phyloP scores from a whole-genome alignment of 2,797 vertebrate genomes.

The Antrozous pallidus region DNA sequence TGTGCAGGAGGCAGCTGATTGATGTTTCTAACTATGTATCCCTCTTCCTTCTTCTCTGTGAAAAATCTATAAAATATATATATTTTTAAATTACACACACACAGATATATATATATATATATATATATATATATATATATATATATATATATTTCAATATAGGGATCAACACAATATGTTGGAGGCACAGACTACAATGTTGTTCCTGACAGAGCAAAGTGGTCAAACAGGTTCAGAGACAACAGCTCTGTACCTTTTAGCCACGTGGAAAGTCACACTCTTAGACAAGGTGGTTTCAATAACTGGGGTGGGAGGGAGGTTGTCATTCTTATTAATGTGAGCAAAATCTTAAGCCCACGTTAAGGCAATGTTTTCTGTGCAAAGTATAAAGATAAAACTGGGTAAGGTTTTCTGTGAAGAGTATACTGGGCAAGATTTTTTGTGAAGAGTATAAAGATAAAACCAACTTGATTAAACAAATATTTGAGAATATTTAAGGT shows the following conservation, averaged over 20 bases:
- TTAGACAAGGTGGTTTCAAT: not conserved
- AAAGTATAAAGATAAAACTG: not conserved
- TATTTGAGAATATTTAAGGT: not conserved
- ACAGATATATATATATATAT: not conserved
- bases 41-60: too few species aligned
- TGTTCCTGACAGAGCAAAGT: not conserved
- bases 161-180: not conserved
- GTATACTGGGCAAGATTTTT: not conserved
- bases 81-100: too few species aligned
- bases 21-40: too few species aligned
- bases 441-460: not conserved
- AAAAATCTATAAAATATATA: too few species aligned
- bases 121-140: not conserved
- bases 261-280: not conserved
- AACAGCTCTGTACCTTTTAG: not conserved
- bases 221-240: not conserved
- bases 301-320: rapidly evolving
- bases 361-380: not conserved
- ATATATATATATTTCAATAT: not conserved
- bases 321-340: not conserved
- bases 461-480: not conserved
- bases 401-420: not conserved
- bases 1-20: too few species aligned
- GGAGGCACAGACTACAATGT: not conserved
- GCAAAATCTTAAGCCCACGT: not conserved